Percentiles rank a stretch among this genome's conserved stretches.
Evolutionary conservation across 2,888 invertebrate species (phyloP).

Genomic region (Platycheirus rosarum): DNA sequence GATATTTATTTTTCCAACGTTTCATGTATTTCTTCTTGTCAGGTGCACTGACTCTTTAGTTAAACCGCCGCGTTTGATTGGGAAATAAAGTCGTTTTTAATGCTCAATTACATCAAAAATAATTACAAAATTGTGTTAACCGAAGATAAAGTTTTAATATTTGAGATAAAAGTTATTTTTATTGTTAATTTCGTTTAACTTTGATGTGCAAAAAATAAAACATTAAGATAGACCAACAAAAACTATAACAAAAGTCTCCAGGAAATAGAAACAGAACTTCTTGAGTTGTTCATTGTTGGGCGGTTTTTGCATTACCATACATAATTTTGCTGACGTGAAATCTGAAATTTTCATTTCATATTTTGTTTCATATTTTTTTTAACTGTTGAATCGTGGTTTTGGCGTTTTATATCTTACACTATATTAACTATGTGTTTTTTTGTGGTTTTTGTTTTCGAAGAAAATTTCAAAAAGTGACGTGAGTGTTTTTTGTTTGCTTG

Average conservation of each 20-base stretch:
- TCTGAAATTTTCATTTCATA: not conserved
- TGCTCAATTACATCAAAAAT: constrained; percentile 14
- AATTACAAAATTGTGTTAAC: constrained; percentile 18
- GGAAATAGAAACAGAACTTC: constrained; percentile 13
- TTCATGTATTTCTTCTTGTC: constrained; percentile 41
- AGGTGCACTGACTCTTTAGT: constrained; percentile 39
- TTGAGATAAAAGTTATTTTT: not conserved
- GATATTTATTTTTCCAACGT: constrained; percentile 46
- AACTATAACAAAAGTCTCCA: constrained; percentile 11
- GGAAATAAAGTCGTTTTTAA: constrained; percentile 14
- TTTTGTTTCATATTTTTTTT: not conserved
- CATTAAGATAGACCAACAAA: constrained; percentile 18
- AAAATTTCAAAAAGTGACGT: constrained; percentile 74
- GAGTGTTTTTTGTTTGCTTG: constrained; percentile 45
- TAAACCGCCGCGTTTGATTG: constrained; percentile 9
- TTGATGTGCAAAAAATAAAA: constrained; percentile 4
- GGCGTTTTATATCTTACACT: constrained; percentile 58
- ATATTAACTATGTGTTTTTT: constrained; percentile 70
- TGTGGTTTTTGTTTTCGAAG: constrained; percentile 74
- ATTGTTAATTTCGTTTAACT: constrained; percentile 5
- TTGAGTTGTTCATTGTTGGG: not conserved
- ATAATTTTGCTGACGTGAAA: constrained; percentile 26
- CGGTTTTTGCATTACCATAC: not conserved
- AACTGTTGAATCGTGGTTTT: constrained; percentile 57
- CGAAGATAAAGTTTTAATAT: not conserved